Conservation (phyloP, 2,113 vertebrate species). For the Xiphophorus couchianus region DNA sequence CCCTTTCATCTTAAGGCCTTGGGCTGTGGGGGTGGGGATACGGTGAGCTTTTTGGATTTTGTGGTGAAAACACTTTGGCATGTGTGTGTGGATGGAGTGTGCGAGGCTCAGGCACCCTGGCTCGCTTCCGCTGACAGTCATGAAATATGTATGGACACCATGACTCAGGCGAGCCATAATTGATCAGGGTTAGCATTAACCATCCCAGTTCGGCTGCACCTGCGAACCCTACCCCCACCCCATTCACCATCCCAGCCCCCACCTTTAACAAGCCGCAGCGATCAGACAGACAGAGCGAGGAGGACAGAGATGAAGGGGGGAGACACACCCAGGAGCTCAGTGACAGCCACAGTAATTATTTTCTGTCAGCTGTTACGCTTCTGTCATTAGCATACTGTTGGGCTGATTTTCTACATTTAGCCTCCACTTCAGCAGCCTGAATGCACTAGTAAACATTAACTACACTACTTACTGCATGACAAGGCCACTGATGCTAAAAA, state of each 20-base stretch:
- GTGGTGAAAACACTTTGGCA: background rate
- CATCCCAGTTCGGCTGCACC: slow-evolving; percentile 65
- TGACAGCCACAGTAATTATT: slow-evolving; percentile 35
- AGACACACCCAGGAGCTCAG: slow-evolving; percentile 53
- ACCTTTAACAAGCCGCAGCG: slow-evolving; percentile 31
- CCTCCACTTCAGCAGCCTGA: slow-evolving; percentile 8
- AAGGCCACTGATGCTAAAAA: slow-evolving; percentile 24
- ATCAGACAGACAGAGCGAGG: slow-evolving; percentile 37
- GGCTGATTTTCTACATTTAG: background rate
- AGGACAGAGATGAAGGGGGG: slow-evolving; percentile 38
- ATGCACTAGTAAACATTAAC: background rate
- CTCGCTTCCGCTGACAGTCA: slow-evolving; percentile 58
- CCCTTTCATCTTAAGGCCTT: slow-evolving; percentile 67
- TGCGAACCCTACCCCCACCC: slow-evolving; percentile 55
- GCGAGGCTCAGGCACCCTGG: slow-evolving; percentile 27
- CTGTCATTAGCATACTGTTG: slow-evolving; percentile 29
- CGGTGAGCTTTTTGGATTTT: background rate
- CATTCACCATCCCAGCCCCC: slow-evolving; percentile 21
- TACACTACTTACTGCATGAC: slow-evolving; percentile 6
- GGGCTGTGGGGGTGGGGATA: background rate
- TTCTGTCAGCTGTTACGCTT: slow-evolving; percentile 15
- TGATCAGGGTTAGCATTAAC: slow-evolving; percentile 62
- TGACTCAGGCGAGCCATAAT: slow-evolving; percentile 56
- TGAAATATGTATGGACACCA: slow-evolving; percentile 77
- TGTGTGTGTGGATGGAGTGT: slow-evolving; percentile 7